Percentiles rank a stretch among this genome's conserved stretches.
These are phyloP conservation scores for Himalopsyche tibetana DNA, from an alignment of 2,888 invertebrate genomes.

Conservation along the genomic window DNA sequence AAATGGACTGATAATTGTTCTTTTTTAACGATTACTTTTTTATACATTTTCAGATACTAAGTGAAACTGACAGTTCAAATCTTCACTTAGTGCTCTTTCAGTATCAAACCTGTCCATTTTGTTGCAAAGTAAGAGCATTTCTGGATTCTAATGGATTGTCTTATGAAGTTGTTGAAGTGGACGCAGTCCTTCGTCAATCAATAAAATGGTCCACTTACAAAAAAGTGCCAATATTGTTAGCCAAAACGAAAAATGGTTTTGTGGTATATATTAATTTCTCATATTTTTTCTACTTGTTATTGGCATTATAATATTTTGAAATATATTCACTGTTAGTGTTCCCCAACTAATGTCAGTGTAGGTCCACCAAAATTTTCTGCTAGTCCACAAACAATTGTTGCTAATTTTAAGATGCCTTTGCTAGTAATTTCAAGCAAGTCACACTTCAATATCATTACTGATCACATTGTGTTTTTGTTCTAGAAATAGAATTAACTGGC, in stretches of 20 bases:
- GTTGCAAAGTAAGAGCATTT: conserved; percentile 94
- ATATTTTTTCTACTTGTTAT: no score
- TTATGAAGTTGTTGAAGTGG: conserved; percentile 97
- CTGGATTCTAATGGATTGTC: conserved; percentile 95
- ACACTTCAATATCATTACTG: no score
- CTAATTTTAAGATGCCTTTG: no score
- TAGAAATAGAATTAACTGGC: no score
- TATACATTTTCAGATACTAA: conserved; percentile 77
- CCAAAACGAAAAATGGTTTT: conserved; percentile 84
- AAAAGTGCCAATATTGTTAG: conserved; percentile 95
- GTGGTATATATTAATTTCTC: conserved; percentile 73
- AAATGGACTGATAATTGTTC: neutral
- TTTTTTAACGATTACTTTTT: neutral
- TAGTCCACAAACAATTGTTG: no score
- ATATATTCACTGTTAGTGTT: no score
- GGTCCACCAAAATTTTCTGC: no score
- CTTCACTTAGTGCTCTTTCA: conserved; percentile 93
- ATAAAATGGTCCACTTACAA: conserved; percentile 95
- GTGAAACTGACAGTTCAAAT: conserved; percentile 80
- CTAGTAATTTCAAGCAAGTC: no score
- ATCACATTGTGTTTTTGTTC: no score
- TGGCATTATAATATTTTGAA: no score
- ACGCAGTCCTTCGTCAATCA: conserved; percentile 93
- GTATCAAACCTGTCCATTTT: conserved; percentile 98
- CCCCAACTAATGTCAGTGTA: no score